A percentile compares a stretch with the other conserved stretches of the same genome.
Evolutionary conservation across 1,140 invertebrate genomes (phyloP).

Genomic region (Temnothorax curvispinosus): DNA sequence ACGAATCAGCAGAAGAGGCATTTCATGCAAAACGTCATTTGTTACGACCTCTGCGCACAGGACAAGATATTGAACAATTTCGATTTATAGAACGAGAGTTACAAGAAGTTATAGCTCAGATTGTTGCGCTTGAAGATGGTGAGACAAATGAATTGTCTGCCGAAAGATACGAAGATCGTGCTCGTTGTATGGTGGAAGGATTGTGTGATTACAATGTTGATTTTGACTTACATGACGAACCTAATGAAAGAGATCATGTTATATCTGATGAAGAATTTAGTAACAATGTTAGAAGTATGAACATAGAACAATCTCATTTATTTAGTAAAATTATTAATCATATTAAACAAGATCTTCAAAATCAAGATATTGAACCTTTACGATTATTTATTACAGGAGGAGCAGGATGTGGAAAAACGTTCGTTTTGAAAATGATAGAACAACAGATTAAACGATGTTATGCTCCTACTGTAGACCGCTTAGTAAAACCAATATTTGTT

Average conservation of each 20-base stretch:
- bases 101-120: neutral
- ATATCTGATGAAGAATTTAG: neutral
- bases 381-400: conserved; percentile 2
- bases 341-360: neutral
- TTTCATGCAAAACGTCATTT: neutral
- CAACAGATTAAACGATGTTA: neutral
- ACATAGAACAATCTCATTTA: neutral
- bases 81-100: neutral
- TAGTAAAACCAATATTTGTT: neutral
- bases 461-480: neutral
- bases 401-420: neutral
- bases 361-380: neutral
- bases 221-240: neutral
- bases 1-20: neutral
- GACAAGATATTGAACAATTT: neutral
- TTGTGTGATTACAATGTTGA: neutral
- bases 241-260: neutral
- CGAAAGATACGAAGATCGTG: neutral
- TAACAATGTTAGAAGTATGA: neutral
- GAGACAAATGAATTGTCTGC: neutral
- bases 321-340: conserved; percentile 1
- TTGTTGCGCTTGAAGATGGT: neutral
- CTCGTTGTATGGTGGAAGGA: neutral
- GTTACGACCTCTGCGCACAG: neutral
- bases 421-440: neutral